Conservation (phyloP, 1,140 invertebrate species). For the Bombus waltoni region DNA sequence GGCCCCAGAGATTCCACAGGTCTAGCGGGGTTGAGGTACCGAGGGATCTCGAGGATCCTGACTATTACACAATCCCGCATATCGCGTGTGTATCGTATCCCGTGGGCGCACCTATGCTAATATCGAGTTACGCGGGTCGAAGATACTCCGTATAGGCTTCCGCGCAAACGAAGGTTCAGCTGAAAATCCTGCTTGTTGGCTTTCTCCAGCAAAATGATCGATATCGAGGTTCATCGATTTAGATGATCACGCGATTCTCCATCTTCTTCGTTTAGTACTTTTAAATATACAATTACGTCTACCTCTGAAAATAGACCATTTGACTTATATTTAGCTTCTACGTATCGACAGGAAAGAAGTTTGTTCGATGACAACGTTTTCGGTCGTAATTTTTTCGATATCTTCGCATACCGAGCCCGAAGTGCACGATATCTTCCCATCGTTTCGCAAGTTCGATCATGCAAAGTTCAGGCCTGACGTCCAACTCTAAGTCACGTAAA, state of each 20-base stretch:
- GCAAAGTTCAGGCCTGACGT: no score
- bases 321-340: no score
- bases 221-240: not conserved
- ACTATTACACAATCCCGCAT: conserved; percentile 22
- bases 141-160: not conserved
- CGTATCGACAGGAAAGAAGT: no score
- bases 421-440: no score
- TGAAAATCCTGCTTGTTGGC: not conserved
- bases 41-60: not conserved
- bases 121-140: not conserved
- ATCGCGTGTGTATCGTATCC: not conserved
- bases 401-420: no score
- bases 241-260: not conserved
- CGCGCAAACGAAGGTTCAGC: no score
- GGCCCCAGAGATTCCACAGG: not conserved
- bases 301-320: no score
- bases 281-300: no score
- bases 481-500: no score
- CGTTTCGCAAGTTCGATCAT: no score
- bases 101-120: conserved; percentile 15
- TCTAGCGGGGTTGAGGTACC: not conserved
- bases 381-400: no score
- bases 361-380: no score
- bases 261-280: not conserved
- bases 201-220: not conserved